phyloP scores from a whole-genome alignment of 2,797 vertebrate genomes.

The Fratercula arctica region DNA sequence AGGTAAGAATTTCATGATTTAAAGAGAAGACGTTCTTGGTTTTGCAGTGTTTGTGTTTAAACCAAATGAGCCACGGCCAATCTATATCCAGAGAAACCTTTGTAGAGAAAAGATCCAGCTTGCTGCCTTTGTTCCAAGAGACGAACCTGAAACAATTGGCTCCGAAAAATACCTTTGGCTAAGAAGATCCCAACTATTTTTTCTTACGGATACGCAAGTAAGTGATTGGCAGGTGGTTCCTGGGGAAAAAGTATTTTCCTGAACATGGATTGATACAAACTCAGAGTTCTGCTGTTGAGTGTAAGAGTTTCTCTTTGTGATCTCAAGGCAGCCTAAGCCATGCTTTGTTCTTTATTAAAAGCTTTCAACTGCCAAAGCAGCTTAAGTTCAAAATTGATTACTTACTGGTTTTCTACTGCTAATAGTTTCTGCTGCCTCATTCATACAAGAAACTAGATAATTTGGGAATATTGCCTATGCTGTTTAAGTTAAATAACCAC shows the following conservation, averaged over 20 bases:
- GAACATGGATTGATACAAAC: background rate
- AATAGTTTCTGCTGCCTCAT: background rate
- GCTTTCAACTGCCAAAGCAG: background rate
- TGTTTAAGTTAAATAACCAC: background rate
- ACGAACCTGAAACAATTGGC: constrained; percentile 79
- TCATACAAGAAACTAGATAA: background rate
- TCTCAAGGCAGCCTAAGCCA: background rate
- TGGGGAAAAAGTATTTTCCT: background rate
- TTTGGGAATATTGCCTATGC: background rate
- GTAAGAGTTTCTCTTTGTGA: background rate
- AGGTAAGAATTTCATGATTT: background rate
- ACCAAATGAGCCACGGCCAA: constrained; percentile 88
- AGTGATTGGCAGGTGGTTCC: background rate
- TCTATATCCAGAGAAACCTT: constrained; percentile 88
- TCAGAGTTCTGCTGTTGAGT: background rate
- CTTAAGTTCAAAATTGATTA: background rate
- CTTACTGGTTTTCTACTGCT: background rate
- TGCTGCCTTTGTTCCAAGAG: constrained; percentile 88
- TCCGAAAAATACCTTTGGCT: constrained; percentile 90
- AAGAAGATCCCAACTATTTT: constrained; percentile 89
- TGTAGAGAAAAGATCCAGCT: constrained; percentile 82
- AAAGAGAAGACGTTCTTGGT: background rate
- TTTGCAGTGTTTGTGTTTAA: constrained; percentile 93
- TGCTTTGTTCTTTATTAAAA: background rate
- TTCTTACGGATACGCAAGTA: constrained; percentile 84